Evolutionary conservation across 1,140 invertebrate species (phyloP).

Genomic region (Caenorhabditis latens): DNA sequence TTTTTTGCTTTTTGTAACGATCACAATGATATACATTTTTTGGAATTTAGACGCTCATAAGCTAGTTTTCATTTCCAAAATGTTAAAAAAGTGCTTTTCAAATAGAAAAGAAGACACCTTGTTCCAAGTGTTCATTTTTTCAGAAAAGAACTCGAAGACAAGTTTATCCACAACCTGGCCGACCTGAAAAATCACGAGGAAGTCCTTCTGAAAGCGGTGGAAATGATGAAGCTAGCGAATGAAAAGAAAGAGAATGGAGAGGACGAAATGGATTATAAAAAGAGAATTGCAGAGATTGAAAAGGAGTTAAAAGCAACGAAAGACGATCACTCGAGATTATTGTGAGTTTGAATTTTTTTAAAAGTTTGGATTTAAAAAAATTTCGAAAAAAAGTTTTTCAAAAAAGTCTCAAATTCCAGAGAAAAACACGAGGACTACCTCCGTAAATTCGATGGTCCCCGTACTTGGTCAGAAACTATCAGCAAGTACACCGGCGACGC

Average conservation of each 20-base stretch:
- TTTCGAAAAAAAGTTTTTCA: no score
- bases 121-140: background rate
- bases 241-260: constrained; percentile 8
- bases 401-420: background rate
- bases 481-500: constrained; percentile 24
- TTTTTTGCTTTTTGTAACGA: no score
- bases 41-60: no score
- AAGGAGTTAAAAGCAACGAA: constrained; percentile 18
- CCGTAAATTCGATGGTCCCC: background rate
- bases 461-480: constrained; percentile 23
- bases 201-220: constrained; percentile 24
- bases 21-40: no score
- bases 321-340: constrained; percentile 12
- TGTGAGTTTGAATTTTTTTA: constrained; percentile 13
- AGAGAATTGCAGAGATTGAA: constrained; percentile 32
- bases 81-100: no score
- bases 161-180: constrained; percentile 16
- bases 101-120: no score
- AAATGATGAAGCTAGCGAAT: constrained; percentile 39
- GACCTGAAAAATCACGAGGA: constrained; percentile 38
- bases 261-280: constrained; percentile 34
- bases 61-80: no score
- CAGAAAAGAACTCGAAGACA: constrained; percentile 36
- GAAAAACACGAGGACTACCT: constrained; percentile 38
- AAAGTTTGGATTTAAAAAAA: background rate